A percentile compares a stretch with the other conserved stretches of the same genome.
Conservation (phyloP, 1,140 invertebrate species). For the Aphelenchoides fujianensis region DNA sequence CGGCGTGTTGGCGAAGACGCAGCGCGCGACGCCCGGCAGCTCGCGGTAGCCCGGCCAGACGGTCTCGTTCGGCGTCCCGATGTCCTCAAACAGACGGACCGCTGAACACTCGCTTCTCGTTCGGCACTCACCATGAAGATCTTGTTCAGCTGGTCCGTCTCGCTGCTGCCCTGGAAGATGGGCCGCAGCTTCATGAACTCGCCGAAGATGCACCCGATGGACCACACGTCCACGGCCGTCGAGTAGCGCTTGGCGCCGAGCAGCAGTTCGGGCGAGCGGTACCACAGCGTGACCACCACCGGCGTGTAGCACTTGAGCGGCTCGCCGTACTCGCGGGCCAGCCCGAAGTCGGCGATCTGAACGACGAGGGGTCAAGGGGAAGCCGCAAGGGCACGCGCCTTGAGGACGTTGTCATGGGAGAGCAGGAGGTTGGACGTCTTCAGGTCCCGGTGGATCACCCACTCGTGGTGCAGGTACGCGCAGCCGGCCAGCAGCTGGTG, state of each 20-base stretch:
- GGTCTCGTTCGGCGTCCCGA: conserved; percentile 91
- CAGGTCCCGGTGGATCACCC: conserved; percentile 88
- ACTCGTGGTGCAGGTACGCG: conserved; percentile 85
- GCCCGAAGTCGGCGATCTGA: conserved; percentile 85
- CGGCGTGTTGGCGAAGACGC: conserved; percentile 52
- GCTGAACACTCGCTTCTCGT: too few relatives aligned
- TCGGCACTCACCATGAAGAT: conserved; percentile 82
- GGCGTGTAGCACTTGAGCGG: conserved; percentile 93
- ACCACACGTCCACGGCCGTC: conserved; percentile 95
- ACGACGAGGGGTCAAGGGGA: conserved; percentile 14
- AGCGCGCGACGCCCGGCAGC: conserved; percentile 69
- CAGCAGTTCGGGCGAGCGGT: conserved; percentile 85
- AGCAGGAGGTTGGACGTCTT: conserved; percentile 97
- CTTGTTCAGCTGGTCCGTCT: conserved; percentile 87
- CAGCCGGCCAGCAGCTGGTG: conserved; percentile 86
- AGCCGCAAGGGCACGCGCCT: too few relatives aligned
- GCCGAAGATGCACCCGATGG: conserved; percentile 96
- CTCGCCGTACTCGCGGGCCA: conserved; percentile 94
- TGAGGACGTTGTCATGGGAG: conserved; percentile 82
- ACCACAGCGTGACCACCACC: conserved; percentile 96
- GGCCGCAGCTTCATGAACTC: conserved; percentile 91
- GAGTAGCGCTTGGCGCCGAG: conserved; percentile 82
- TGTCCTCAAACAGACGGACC: conserved; percentile 68
- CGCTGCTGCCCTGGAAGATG: conserved; percentile 91
- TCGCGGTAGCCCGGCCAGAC: conserved; percentile 90